Evolutionary conservation across 2,113 vertebrate species (phyloP), one percentile per base, ranked within the genome.

Genomic region (Pelusios castaneus): DNA sequence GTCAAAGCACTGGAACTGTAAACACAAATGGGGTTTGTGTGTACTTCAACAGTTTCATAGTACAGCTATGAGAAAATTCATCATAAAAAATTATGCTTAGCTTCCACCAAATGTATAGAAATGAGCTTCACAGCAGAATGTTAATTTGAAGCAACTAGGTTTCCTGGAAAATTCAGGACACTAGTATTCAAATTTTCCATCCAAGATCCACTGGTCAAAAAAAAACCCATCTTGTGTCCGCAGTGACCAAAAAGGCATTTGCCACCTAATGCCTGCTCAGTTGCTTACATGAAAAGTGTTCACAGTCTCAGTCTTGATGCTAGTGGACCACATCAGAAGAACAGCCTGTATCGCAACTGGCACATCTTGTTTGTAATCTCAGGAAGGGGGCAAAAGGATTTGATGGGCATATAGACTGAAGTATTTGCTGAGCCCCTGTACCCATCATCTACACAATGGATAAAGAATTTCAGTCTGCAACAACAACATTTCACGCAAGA

Each of bases 321-420:
- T 0, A 38, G 4, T 1, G 0, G 25, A 1, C 1, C 2, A 0
- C 8, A 16, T 24, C 49, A n/a, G 45, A 9, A 84, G 2, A 89
- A 4, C 5, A 63, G 31, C 9, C 4, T 52, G 38, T 8, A 29
- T 34, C n/a, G 51, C 2, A 77, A 45, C 76, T 10, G 16, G 1
- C 13, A 75, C 0, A 0, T 55, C 14, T 19, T n/a, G 34, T n/a
- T n/a, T 4, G 8, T 19, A 14, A 70, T 70, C n/a, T 70, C n/a
- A 38, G 63, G 63, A 10, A n/a, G 5, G 21, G n/a, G 34, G 34
- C 63, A 67, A 75, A 93, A 56, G 6, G 79, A 49, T 8, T 9
- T 38, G 24, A 75, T 6, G 6, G 73, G 41, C 41, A 27, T 43
- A 67, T 9, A 34, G 17, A 67, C 34, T 38, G 11, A 86, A 25